phyloP scores from a whole-genome alignment of 2,113 vertebrate genomes.

The Rhinopomastus cyanomelas region DNA sequence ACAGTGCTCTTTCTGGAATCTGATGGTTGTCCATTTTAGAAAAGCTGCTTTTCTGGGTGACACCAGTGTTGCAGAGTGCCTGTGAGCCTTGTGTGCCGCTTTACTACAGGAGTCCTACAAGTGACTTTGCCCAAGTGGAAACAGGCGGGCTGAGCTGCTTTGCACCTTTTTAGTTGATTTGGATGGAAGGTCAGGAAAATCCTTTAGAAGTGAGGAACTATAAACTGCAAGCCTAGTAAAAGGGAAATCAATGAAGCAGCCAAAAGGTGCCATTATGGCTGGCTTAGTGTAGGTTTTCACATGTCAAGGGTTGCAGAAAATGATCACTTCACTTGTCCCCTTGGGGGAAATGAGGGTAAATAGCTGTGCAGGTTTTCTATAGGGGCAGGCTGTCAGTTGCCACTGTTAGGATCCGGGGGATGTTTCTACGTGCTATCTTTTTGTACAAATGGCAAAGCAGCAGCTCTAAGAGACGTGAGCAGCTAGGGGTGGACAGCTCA shows the following conservation, averaged over 20 bases:
- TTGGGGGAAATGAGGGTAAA: background rate
- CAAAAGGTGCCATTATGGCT: conserved; percentile 17
- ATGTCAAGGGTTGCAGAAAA: background rate
- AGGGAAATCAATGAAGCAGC: conserved; percentile 47
- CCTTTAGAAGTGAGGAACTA: background rate
- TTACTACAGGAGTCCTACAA: background rate
- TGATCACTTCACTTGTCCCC: background rate
- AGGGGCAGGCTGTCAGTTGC: background rate
- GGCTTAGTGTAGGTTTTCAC: background rate
- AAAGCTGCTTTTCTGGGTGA: background rate
- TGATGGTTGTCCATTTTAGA: background rate
- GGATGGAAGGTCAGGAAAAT: background rate
- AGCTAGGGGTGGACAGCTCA: background rate
- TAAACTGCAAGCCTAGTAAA: conserved; percentile 21
- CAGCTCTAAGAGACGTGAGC: background rate
- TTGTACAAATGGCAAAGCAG: background rate
- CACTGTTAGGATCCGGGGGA: background rate
- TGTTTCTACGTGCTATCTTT: background rate
- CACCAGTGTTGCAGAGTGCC: too few species aligned
- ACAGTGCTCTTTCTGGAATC: background rate
- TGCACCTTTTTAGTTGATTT: background rate
- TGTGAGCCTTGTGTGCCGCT: background rate
- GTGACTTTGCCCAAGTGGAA: background rate
- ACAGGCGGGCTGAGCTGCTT: background rate
- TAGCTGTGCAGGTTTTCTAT: background rate